These are phyloP conservation scores for Zosterops borbonicus DNA, from an alignment of 2,113 vertebrate genomes.

Conservation along the genomic window DNA sequence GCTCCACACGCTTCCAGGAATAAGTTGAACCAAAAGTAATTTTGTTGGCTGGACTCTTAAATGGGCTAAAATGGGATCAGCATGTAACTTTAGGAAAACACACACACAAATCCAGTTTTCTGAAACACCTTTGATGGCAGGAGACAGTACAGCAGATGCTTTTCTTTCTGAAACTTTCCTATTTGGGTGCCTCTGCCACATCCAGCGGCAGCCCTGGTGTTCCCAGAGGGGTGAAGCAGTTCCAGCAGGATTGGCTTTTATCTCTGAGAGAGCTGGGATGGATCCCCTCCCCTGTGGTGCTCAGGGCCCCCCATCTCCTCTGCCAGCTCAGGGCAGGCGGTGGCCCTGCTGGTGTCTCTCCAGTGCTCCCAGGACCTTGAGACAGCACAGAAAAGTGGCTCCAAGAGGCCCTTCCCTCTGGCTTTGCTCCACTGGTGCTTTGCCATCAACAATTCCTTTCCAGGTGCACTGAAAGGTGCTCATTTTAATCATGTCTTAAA, in stretches of 20 bases:
- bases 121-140: neutral
- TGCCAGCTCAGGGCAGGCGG: neutral
- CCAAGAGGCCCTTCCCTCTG: neutral
- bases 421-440: neutral
- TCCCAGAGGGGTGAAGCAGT: rapidly evolving
- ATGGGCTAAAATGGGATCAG: neutral
- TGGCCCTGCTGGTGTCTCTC: neutral
- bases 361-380: rapidly evolving
- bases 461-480: neutral
- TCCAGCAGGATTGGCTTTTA: neutral
- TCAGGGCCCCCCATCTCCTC: neutral
- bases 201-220: rapidly evolving
- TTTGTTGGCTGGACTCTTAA: neutral
- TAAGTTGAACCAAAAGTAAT: neutral
- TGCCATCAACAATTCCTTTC: neutral
- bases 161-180: neutral
- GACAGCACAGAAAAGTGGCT: neutral
- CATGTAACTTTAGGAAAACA: neutral
- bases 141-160: neutral
- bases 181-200: rapidly evolving
- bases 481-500: neutral
- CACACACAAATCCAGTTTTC: neutral
- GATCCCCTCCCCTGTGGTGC: neutral
- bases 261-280: neutral
- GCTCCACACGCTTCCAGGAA: rapidly evolving